Base-by-base conservation (phyloP, 2,888 invertebrate species). In the Trissoscelio sp. region DNA sequence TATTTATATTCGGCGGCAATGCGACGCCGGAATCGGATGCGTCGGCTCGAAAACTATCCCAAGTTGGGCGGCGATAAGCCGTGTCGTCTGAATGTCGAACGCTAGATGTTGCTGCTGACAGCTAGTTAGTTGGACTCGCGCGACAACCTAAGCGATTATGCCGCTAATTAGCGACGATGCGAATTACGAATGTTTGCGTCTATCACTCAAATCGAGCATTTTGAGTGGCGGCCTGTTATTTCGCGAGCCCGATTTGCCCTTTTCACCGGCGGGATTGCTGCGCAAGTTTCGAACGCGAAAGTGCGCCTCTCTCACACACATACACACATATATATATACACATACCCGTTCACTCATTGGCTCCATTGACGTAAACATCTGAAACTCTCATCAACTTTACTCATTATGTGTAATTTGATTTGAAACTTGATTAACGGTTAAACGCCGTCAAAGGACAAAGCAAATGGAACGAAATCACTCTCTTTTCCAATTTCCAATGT, bases 341-440 rank as follows among this genome's bases (percentile, higher is more conserved):
- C n/a, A n/a, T n/a, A n/a, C n/a, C n/a, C n/a, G n/a, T n/a, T n/a
- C 28, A 28, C 66, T 67, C 72, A 85, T 85, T 87, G 86, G 85
- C 87, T 86, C 85, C 86, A 84, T 84, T 85, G 83, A 86, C 86
- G 83, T 84, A 83, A 85, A 77, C 78, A 81, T 73, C 85, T 84
- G 86, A 84, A 85, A 86, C 87, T 85, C 85, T 83, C 84, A 83
- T 85, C 86, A 89, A 89, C 88, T 89, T 89, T 89, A 85, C 88
- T 88, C 88, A 88, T 89, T 89, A 89, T 85, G 88, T 87, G 87
- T 89, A 89, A 89, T 89, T 89, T 88, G 88, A 89, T 89, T 89
- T 87, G 88, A 85, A 89, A 88, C 88, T 89, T 88, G 87, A 89
- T 89, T 88, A 89, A 88, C 88, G 86, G 87, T 89, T 87, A 88